Evolutionary conservation across 2,797 vertebrate species (phyloP), one percentile per base, ranked within the genome.

Genomic region (Megaceryle alcyon): DNA sequence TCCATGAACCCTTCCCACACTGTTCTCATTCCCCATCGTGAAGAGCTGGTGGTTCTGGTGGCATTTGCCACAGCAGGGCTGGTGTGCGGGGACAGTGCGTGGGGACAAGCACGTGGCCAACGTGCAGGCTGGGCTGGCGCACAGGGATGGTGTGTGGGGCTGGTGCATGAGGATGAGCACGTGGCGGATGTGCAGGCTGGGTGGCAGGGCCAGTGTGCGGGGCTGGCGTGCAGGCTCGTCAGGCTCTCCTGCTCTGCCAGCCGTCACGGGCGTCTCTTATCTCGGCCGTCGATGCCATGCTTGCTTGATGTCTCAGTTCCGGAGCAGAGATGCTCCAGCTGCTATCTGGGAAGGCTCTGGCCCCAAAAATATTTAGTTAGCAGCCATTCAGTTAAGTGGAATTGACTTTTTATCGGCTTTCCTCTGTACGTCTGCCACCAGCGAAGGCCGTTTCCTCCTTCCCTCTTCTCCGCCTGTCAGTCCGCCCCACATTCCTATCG

Each of bases 281-380:
- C 94, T 94, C 64, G 33, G 89, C 86, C 84, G 41, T 98, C 79
- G 60, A 96, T 97, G 98, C 97, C 98, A 98, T 60, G 95, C 97
- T 95, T 71, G 4, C 96, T 86, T 97, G 98, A 99, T 99, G 98
- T 98, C 98, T 99, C 98, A 98, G 97, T 98, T 98, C 97, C 54
- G 44, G 91, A 96, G 90, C 91, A 92, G 84, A 97, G 94, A 97
- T 10, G 7, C 82, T 96, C 86, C 88, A 92, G 92, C 92, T 87
- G 95, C 95, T 97, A 69, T 94, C 95, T 92, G 86, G 88, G 94
- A 97, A 97, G 89, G 82, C 95, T 97, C 94, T 65, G 87, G 95
- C 96, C 98, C 98, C 98, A 96, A 98, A 99, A 99, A 99, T 99
- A 99, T 99, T 99, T 99, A 99, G 99, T 99, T 98, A 99, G 99